Conservation (phyloP, 2,888 invertebrate genomes). For the Allacma fusca region DNA sequence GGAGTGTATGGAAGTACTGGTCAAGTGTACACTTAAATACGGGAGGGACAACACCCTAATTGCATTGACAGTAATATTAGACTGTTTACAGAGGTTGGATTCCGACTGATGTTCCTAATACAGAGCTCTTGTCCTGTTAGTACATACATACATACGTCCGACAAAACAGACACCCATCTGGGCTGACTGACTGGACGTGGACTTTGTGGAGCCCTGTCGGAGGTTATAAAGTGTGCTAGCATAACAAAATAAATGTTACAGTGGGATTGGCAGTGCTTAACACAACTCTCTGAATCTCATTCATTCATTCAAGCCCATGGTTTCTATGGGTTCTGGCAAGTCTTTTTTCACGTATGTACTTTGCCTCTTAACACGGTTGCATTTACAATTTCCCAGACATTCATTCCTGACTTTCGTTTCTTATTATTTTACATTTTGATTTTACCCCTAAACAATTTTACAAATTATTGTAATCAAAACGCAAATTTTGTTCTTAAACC, state of each 20-base stretch:
- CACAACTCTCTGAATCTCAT: neutral
- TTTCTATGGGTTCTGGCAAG: no score
- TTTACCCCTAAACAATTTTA: no score
- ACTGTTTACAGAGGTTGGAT: neutral
- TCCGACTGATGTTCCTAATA: no score
- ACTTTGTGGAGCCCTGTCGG: neutral
- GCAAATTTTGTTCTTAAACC: no score
- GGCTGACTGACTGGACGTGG: slow-evolving; percentile 2
- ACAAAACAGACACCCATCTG: neutral
- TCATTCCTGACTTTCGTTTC: no score
- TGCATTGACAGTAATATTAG: neutral
- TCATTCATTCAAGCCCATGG: neutral
- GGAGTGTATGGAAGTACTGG: no score
- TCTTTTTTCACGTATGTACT: no score
- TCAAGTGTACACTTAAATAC: neutral
- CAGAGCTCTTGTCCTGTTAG: no score
- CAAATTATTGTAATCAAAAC: no score
- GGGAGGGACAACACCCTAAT: neutral
- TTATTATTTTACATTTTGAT: no score
- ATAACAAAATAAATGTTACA: slow-evolving; percentile 21
- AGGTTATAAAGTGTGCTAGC: neutral
- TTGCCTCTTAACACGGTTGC: no score
- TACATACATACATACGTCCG: neutral
- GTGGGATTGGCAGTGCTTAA: slow-evolving; percentile 8
- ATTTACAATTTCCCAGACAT: no score